Conservation (phyloP, 2,888 invertebrate genomes). For the Harmothoe impar region DNA sequence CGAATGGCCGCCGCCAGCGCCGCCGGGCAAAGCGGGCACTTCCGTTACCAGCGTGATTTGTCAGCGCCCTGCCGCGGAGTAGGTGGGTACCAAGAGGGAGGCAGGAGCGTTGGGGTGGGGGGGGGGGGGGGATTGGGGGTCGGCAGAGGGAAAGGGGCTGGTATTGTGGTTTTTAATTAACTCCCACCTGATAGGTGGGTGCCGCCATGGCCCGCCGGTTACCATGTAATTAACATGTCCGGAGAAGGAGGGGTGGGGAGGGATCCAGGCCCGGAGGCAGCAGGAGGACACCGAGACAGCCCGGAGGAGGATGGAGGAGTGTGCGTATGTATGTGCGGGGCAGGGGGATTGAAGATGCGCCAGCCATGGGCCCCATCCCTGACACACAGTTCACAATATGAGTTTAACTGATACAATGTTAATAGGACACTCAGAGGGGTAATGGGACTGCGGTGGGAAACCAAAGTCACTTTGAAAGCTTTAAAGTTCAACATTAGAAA, state of each 20-base stretch:
- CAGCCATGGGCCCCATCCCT: no score
- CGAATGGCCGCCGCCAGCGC: neutral
- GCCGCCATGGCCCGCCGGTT: neutral
- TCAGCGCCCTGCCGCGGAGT: neutral
- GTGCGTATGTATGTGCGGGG: no score
- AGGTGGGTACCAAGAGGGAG: no score
- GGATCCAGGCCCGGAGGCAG: neutral
- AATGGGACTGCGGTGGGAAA: no score
- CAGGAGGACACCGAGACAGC: neutral
- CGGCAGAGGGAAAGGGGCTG: neutral
- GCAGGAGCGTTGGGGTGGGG: no score
- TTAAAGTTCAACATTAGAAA: no score
- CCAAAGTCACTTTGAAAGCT: no score
- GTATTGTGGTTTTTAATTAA: slow-evolving; percentile 52
- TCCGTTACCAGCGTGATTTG: neutral
- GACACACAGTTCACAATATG: no score
- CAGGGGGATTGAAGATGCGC: no score
- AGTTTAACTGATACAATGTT: no score
- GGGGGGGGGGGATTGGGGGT: neutral
- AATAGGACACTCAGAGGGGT: no score
- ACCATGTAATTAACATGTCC: slow-evolving; percentile 50
- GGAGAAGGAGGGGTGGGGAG: neutral
- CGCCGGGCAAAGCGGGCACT: neutral
- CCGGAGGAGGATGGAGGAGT: no score
- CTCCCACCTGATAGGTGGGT: neutral